These are phyloP conservation scores for Drosophila ezoana DNA, from an alignment of 2,888 invertebrate species.

Conservation along the genomic window DNA sequence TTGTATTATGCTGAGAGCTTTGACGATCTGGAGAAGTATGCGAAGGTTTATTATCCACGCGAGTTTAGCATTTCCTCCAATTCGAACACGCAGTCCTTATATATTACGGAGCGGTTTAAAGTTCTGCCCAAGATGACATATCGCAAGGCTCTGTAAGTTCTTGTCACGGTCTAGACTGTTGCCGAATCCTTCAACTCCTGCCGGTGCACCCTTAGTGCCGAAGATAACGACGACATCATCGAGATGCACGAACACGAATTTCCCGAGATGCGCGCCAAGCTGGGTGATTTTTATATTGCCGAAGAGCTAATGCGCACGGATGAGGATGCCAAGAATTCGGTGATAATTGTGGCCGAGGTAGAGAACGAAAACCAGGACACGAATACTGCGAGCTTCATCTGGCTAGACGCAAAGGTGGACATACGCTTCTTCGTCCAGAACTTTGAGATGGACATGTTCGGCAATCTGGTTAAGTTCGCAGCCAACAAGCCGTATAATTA, in stretches of 20 bases:
- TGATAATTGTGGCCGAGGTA: slow-evolving; percentile 88
- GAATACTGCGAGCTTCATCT: slow-evolving; percentile 74
- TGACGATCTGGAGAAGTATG: slow-evolving; percentile 47
- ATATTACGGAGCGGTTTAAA: slow-evolving; percentile 54
- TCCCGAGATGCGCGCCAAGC: slow-evolving; percentile 85
- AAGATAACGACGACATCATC: slow-evolving; percentile 91
- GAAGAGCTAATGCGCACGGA: slow-evolving; percentile 86
- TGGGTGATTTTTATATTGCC: slow-evolving; percentile 89
- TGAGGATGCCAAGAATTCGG: slow-evolving; percentile 45
- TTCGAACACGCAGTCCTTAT: slow-evolving; percentile 59
- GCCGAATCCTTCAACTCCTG: slow-evolving; percentile 3
- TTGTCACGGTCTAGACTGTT: neutral
- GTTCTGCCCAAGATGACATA: slow-evolving; percentile 63
- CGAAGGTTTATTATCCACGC: slow-evolving; percentile 63
- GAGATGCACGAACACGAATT: slow-evolving; percentile 87
- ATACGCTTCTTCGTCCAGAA: slow-evolving; percentile 58
- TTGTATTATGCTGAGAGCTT: slow-evolving; percentile 49
- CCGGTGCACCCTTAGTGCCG: slow-evolving; percentile 86
- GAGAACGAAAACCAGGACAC: slow-evolving; percentile 26
- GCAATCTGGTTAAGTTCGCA: slow-evolving; percentile 69
- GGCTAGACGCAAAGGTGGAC: slow-evolving; percentile 77
- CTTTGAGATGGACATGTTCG: slow-evolving; percentile 72
- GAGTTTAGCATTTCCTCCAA: slow-evolving; percentile 56
- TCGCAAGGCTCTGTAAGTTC: slow-evolving; percentile 77
- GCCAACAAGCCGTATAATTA: neutral